phyloP scores from a whole-genome alignment of 2,797 vertebrate genomes.

The Neomorphus geoffroyi region DNA sequence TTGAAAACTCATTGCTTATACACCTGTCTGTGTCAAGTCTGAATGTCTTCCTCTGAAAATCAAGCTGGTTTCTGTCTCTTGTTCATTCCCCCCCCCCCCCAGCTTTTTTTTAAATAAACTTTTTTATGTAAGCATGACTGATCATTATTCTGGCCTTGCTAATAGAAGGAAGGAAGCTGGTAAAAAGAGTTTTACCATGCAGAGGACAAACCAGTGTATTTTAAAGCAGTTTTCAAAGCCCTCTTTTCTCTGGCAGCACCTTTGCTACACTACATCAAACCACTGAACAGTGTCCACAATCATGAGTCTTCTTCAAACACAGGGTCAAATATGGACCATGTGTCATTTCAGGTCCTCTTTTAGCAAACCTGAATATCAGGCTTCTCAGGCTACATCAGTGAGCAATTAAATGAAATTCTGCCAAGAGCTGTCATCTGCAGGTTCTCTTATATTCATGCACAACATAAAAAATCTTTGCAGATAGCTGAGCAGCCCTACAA shows the following conservation, averaged over 20 bases:
- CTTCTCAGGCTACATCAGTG: background rate
- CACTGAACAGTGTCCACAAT: background rate
- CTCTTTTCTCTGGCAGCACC: background rate
- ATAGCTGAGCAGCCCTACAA: background rate
- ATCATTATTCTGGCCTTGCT: background rate
- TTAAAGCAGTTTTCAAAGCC: background rate
- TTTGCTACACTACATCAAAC: background rate
- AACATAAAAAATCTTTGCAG: background rate
- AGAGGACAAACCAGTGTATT: background rate
- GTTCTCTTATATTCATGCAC: background rate
- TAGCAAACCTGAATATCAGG: slow-evolving; percentile 9
- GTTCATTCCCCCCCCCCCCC: background rate
- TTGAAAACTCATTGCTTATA: background rate
- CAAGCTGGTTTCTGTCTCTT: background rate
- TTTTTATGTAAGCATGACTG: background rate
- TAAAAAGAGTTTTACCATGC: background rate
- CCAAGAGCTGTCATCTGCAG: background rate
- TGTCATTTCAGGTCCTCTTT: background rate
- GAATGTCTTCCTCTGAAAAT: background rate
- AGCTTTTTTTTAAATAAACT: background rate
- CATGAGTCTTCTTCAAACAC: background rate
- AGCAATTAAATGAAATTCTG: background rate
- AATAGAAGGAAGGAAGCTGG: background rate
- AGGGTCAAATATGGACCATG: background rate
- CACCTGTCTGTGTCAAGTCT: background rate